Evolutionary conservation across 92 coral and sea anemone genomes (phyloP).

Genomic region (Zoanthus sociatus): DNA sequence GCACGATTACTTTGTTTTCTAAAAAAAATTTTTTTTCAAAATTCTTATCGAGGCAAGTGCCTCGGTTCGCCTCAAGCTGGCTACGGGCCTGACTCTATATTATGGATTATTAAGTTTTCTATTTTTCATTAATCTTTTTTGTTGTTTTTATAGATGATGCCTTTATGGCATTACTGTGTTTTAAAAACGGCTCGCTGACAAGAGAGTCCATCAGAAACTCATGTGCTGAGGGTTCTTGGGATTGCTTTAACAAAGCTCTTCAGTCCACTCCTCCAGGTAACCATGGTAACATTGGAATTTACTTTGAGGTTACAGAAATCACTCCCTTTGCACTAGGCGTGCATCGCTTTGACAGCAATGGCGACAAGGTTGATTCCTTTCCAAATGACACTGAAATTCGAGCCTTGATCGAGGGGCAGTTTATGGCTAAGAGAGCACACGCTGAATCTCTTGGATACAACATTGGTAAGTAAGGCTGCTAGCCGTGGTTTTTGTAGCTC

Average conservation of each 20-base stretch:
- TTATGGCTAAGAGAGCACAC: slow-evolving; percentile 95
- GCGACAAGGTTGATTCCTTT: slow-evolving; percentile 75
- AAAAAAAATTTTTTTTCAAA: too few species aligned
- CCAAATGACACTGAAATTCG: slow-evolving; percentile 86
- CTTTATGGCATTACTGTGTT: slow-evolving; percentile 96
- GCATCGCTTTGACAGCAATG: slow-evolving; percentile 80
- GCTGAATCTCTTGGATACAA: slow-evolving; percentile 91
- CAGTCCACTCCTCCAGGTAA: slow-evolving; percentile 85
- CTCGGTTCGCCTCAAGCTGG: too few species aligned
- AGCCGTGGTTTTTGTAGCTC: neutral
- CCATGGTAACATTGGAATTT: slow-evolving; percentile 94
- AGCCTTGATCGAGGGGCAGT: slow-evolving; percentile 94
- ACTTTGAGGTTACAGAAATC: slow-evolving; percentile 91
- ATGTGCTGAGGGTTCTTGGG: slow-evolving; percentile 91
- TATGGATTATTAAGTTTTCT: too few species aligned
- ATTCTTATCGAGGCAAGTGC: too few species aligned
- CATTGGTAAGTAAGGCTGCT: slow-evolving; percentile 70
- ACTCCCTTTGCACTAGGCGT: slow-evolving; percentile 95
- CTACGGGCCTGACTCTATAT: too few species aligned
- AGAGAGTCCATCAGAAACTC: slow-evolving; percentile 87
- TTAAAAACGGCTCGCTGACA: slow-evolving; percentile 96
- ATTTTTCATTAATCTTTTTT: neutral
- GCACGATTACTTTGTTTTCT: too few species aligned
- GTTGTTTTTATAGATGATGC: slow-evolving; percentile 70
- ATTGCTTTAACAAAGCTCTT: slow-evolving; percentile 74